Conservation (phyloP, 2,888 invertebrate genomes). For the Amphipoea oculea region DNA sequence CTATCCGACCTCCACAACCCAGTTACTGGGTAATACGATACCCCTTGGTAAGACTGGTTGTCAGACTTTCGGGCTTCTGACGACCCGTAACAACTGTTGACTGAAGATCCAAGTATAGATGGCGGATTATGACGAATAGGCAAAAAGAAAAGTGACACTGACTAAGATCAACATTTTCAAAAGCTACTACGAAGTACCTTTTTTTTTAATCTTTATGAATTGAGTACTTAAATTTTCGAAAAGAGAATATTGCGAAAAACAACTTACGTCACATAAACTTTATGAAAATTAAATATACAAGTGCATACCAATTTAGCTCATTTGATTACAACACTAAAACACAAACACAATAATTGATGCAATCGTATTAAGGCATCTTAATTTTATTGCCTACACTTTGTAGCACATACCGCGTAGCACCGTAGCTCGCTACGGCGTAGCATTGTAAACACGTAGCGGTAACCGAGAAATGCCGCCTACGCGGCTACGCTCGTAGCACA, state of each 20-base stretch:
- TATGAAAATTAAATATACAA: background rate
- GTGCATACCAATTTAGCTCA: background rate
- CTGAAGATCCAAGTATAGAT: background rate
- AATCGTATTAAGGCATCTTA: slow-evolving; percentile 6
- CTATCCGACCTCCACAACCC: background rate
- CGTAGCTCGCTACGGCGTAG: slow-evolving; percentile 51
- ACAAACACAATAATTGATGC: slow-evolving; percentile 4
- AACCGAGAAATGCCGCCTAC: slow-evolving; percentile 36
- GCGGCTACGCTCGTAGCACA: slow-evolving; percentile 22
- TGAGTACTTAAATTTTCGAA: too few species aligned
- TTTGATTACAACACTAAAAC: slow-evolving; percentile 16
- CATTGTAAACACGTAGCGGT: slow-evolving; percentile 58
- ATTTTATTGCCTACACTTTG: slow-evolving; percentile 40
- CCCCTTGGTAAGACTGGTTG: background rate
- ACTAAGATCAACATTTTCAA: too few species aligned
- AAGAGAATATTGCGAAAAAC: too few species aligned
- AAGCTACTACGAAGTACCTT: too few species aligned
- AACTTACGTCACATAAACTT: background rate
- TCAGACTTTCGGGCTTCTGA: background rate
- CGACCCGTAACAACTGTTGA: background rate
- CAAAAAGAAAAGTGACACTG: background rate
- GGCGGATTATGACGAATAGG: background rate
- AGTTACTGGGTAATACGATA: background rate
- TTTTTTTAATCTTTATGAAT: too few species aligned
- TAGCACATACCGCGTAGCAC: slow-evolving; percentile 43